A percentile compares a stretch with the other conserved stretches of the same genome.
Conservation (phyloP, 1,140 invertebrate genomes). For the Drepana arcuata region DNA sequence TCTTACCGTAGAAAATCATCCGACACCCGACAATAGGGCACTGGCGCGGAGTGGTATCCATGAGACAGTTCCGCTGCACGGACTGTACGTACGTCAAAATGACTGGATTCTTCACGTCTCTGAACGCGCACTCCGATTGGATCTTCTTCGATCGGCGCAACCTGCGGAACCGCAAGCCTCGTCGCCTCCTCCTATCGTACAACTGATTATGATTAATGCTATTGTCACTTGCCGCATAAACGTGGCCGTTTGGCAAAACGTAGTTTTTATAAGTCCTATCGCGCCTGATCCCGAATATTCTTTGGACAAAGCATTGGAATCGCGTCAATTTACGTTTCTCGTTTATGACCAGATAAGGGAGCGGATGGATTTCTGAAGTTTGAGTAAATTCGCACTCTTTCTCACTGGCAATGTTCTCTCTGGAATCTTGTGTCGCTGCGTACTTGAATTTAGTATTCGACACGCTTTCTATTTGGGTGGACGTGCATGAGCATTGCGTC, state of each 20-base stretch:
- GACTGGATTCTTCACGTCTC: conserved; percentile 27
- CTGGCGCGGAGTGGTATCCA: conserved; percentile 43
- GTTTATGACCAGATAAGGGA: conserved; percentile 25
- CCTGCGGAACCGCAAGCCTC: conserved; percentile 31
- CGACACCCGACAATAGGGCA: conserved; percentile 49
- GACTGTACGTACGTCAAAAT: conserved; percentile 45
- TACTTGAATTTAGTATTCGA: conserved; percentile 21
- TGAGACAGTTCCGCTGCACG: conserved; percentile 40
- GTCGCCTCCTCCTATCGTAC: conserved; percentile 22
- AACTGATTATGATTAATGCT: conserved; percentile 32
- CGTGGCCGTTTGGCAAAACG: conserved; percentile 14
- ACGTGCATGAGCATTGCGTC: conserved; percentile 15
- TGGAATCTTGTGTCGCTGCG: conserved; percentile 24
- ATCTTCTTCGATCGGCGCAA: conserved; percentile 32
- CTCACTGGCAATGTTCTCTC: conserved; percentile 15
- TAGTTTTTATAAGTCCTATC: conserved; percentile 20
- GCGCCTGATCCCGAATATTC: conserved; percentile 38
- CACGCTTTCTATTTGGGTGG: conserved; percentile 13
- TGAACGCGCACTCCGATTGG: conserved; percentile 36
- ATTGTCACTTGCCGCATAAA: conserved; percentile 46
- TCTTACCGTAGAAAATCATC: conserved; percentile 47
- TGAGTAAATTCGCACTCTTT: conserved; percentile 23
- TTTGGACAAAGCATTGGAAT: conserved; percentile 46
- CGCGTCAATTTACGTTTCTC: conserved; percentile 31
- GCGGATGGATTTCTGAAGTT: conserved; percentile 13